Evolutionary conservation across 2,797 vertebrate genomes (phyloP), one percentile per base, ranked within the genome.

Genomic region (Thripadectes ignobilis): DNA sequence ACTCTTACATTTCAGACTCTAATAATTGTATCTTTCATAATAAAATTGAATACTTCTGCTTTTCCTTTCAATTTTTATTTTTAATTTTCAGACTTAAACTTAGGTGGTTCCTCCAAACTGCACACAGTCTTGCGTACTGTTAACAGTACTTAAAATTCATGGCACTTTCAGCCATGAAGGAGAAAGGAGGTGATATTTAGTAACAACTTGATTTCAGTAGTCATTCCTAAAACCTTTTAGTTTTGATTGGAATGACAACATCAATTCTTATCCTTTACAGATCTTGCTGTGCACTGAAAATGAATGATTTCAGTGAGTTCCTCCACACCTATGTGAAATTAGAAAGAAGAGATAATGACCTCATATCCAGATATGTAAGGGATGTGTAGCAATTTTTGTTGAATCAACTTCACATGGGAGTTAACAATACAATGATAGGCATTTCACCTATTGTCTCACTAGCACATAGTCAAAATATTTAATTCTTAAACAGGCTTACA

Each of bases 181-280:
- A 92, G 80, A 75, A 97, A 93, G 95, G 72, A 71, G 72, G 21
- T 92, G 66, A 85, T 69, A 85, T 94, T 95, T 94, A 92, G 32
- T 79, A 96, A 96, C 77, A 92, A 57, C 59, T 95, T 95, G 86
- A 90, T 96, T 92, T 95, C 88, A 97, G 92, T 75, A 85, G 29
- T 96, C 85, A 94, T 92, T 95, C 68, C 79, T 51, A 85, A 92
- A 96, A 95, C 71, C 86, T 96, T 96, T 97, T 94, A 96, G 71
- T 57, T 92, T 95, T 93, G 78, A 94, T 68, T 92, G 81, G 57
- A 85, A 85, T 63, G 57, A 82, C 61, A 91, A 32, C 8, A 5
- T 89, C 46, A 88, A 34, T 93, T 89, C 52, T 69, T 86, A 71
- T 26, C 22, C 66, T 94, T 95, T 75, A 67, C 27, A 85, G 57